Percentiles rank a stretch among this genome's conserved stretches.
These are phyloP conservation scores for Marisa cornuarietis DNA, from an alignment of 1,140 invertebrate genomes.

Conservation along the genomic window DNA sequence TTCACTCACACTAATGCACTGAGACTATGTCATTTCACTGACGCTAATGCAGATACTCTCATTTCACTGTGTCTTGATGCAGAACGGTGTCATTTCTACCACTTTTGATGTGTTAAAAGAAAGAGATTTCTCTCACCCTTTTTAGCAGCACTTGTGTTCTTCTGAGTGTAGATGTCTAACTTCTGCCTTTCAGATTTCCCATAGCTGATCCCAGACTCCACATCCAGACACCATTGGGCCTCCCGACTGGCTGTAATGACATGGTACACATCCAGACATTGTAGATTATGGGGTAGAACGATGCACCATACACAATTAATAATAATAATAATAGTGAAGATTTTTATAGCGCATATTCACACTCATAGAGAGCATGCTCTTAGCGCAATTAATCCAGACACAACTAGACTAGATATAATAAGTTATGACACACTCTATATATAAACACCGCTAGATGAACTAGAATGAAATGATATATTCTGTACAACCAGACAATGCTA, in stretches of 20 bases:
- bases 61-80: no score
- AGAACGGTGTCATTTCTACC: no score
- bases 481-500: no score
- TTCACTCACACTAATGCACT: no score
- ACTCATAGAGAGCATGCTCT: no score
- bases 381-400: background rate
- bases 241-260: constrained; percentile 26
- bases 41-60: no score
- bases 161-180: constrained; percentile 49
- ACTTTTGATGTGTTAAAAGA: background rate
- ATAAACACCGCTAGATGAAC: background rate
- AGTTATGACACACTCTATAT: background rate
- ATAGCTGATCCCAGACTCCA: constrained; percentile 38
- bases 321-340: no score
- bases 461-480: background rate
- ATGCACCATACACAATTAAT: no score
- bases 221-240: constrained; percentile 31
- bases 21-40: no score
- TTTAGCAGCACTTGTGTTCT: constrained; percentile 21
- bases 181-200: constrained; percentile 49
- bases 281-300: no score
- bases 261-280: background rate
- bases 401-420: no score
- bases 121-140: constrained; percentile 22
- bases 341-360: no score